Base-by-base conservation (phyloP, 1,140 invertebrate species). In the Littorina saxatilis region DNA sequence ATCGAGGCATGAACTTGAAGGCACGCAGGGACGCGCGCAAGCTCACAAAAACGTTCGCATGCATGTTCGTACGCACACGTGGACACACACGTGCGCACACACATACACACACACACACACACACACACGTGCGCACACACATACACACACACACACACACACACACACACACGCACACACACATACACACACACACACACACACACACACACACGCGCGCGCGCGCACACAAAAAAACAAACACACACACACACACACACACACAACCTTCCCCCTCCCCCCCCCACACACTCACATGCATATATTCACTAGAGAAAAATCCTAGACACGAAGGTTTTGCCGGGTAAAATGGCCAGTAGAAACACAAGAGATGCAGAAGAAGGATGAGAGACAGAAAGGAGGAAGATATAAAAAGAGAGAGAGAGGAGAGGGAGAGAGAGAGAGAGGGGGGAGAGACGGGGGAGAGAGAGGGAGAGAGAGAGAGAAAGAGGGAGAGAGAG, bases 141-240 rank as follows among this genome's bases (percentile, higher is more conserved):
- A 66, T 29, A 66, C 61, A 32, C 61, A 32, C 61, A 66, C 27
- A 11, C 27, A 66, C 61, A 32, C 61, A 66, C 61, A 66, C 61
- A 66, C 27, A 66, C 61, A 66, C 61, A 66, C 61, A 32, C 61
- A 66, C 29, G 32, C 61, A 66, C 27, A 32, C 61, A 66, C 61
- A 66, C 61, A 66, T 4, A 66, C 20, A 32, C 27, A 66, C 61
- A 66, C n/a, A 66, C 61, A 66, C 61, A 66, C 27, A 66, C 61
- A 66, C 27, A 66, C 61, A 66, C 27, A 66, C 61, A 66, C 27
- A 66, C 61, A 66, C 7, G 32, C 27, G 32, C 27, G 32, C 27
- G 32, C 61, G 32, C 7, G 7, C 61, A 66, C 7, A 66, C n/a
- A 66, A 7, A 66, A 4, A 66, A 4, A 32, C 61, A 32, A 9